Percentiles rank a stretch among this genome's conserved stretches.
These are phyloP conservation scores for Halcyon badia DNA, from an alignment of 2,797 vertebrate genomes.

Conservation along the genomic window DNA sequence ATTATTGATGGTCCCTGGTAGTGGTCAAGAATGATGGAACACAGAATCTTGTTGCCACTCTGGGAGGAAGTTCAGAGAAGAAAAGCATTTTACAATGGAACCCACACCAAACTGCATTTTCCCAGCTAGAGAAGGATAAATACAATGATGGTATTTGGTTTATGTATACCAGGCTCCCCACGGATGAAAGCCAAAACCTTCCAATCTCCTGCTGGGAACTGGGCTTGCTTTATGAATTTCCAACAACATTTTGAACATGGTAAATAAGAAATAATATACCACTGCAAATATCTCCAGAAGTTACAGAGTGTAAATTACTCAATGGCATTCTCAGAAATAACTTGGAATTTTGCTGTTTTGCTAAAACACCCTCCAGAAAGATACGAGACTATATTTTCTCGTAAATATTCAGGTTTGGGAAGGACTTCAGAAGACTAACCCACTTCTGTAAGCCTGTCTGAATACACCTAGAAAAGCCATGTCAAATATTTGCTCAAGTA, in stretches of 20 bases:
- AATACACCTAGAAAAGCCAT: neutral
- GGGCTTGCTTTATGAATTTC: neutral
- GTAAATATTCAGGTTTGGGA: neutral
- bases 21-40: conserved; percentile 88
- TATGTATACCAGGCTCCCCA: neutral
- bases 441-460: neutral
- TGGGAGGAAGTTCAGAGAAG: conserved; percentile 69
- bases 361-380: neutral
- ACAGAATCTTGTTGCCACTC: conserved; percentile 88
- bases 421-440: neutral
- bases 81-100: neutral
- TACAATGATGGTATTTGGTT: neutral
- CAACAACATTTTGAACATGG: neutral
- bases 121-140: neutral
- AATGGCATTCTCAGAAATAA: neutral
- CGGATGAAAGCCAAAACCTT: neutral
- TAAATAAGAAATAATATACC: conserved; percentile 19
- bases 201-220: neutral
- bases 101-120: neutral
- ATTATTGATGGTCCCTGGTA: conserved; percentile 86
- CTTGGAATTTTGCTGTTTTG: neutral
- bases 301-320: neutral
- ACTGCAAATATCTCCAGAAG: neutral
- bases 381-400: neutral
- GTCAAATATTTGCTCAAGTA: conserved; percentile 11